These are phyloP conservation scores for Steromphala cineraria DNA, from an alignment of 2,888 invertebrate species.

Conservation along the genomic window DNA sequence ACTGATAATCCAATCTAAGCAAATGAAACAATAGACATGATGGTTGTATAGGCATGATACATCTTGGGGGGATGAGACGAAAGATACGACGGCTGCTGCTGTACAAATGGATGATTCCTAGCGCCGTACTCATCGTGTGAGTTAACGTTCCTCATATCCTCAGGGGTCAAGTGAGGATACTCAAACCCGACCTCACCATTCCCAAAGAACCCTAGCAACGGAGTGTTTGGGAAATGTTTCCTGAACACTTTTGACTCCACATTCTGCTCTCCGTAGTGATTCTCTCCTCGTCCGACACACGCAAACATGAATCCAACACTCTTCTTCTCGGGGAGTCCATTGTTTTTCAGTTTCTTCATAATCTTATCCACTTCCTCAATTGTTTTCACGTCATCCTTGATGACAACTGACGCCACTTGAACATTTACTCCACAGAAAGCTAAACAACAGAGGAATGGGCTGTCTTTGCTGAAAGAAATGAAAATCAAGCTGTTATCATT, in stretches of 20 bases:
- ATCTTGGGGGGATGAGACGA: conserved; percentile 48
- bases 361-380: conserved; percentile 47
- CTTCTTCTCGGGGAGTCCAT: conserved; percentile 50
- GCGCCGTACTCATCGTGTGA: not conserved
- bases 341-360: conserved; percentile 52
- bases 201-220: conserved; percentile 77
- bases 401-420: conserved; percentile 55
- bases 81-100: conserved; percentile 26
- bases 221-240: conserved; percentile 75
- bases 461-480: conserved; percentile 32
- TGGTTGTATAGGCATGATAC: conserved; percentile 65
- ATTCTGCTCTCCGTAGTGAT: conserved; percentile 64
- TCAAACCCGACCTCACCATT: conserved; percentile 76
- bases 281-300: conserved; percentile 75
- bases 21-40: conserved; percentile 56
- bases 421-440: conserved; percentile 58
- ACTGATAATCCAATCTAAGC: not conserved
- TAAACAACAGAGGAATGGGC: conserved; percentile 42
- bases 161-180: conserved; percentile 21
- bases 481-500: no score
- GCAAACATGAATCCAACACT: conserved; percentile 76
- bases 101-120: conserved; percentile 1
- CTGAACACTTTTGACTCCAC: conserved; percentile 75
- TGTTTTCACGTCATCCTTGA: conserved; percentile 44
- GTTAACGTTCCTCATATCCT: not conserved